Evolutionary conservation across 2,888 invertebrate genomes (phyloP).

Genomic region (Drosophila formosana): DNA sequence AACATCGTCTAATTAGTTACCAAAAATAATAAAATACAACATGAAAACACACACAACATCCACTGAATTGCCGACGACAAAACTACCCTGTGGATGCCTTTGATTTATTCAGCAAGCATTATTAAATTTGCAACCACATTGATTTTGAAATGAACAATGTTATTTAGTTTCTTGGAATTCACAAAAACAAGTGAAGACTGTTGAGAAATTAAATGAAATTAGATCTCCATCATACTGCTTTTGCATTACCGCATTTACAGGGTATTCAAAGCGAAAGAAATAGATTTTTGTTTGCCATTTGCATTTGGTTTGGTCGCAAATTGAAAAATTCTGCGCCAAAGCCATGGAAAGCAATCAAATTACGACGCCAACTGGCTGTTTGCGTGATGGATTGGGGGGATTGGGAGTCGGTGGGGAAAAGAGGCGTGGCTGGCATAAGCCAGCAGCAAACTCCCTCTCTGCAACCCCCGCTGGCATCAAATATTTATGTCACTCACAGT

Average conservation of each 20-base stretch:
- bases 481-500: constrained; percentile 70
- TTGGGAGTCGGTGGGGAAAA: not conserved
- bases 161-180: not conserved
- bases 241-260: constrained; percentile 1
- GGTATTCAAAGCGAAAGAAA: constrained; percentile 24
- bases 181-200: too few species aligned
- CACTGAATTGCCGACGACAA: not conserved
- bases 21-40: constrained; percentile 43
- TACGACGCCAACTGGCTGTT: constrained; percentile 38
- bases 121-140: too few species aligned
- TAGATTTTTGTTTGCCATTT: constrained; percentile 59
- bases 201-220: too few species aligned
- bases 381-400: too few species aligned
- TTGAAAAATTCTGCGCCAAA: constrained; percentile 53
- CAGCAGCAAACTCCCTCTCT: not conserved
- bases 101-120: not conserved
- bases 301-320: constrained; percentile 66
- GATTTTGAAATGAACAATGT: not conserved
- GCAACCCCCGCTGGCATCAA: constrained; percentile 42
- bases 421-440: not conserved
- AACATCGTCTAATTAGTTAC: constrained; percentile 67
- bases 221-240: too few species aligned
- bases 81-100: constrained; percentile 9
- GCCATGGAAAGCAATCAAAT: constrained; percentile 57
- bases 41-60: not conserved